phyloP scores from a whole-genome alignment of 53 echinoderm and acorn worm genomes.

The Crossaster papposus region DNA sequence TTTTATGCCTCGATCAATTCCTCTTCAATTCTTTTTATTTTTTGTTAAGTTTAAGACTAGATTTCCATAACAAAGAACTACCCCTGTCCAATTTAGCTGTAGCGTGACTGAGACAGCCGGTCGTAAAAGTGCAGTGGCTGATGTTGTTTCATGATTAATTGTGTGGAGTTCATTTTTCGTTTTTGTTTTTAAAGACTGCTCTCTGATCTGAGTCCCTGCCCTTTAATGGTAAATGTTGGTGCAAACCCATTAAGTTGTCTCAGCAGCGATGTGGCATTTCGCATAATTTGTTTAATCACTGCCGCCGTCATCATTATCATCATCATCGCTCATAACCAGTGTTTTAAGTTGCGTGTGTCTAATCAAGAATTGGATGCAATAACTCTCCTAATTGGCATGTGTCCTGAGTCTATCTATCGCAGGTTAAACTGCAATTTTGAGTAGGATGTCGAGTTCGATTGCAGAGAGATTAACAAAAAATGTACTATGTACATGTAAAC shows the following conservation, averaged over 20 bases:
- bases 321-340: background rate
- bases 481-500: too few species aligned
- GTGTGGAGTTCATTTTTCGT: background rate
- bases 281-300: too few species aligned
- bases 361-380: background rate
- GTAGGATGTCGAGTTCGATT: too few species aligned
- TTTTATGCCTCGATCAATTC: slow-evolving; percentile 32
- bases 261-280: background rate
- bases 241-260: slow-evolving; percentile 5
- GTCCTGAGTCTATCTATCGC: too few species aligned
- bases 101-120: background rate
- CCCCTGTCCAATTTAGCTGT: slow-evolving; percentile 7
- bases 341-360: background rate
- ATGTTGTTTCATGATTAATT: slow-evolving; percentile 18
- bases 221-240: background rate
- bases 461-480: too few species aligned
- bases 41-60: background rate
- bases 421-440: background rate
- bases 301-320: background rate
- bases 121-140: background rate
- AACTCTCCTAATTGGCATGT: background rate
- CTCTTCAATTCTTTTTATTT: background rate
- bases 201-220: background rate
- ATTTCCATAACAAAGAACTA: slow-evolving; percentile 54
- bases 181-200: background rate